A percentile compares a stretch with the other conserved stretches of the same genome.
Conservation (phyloP, 2,113 vertebrate species). For the Oreochromis tanganicae region DNA sequence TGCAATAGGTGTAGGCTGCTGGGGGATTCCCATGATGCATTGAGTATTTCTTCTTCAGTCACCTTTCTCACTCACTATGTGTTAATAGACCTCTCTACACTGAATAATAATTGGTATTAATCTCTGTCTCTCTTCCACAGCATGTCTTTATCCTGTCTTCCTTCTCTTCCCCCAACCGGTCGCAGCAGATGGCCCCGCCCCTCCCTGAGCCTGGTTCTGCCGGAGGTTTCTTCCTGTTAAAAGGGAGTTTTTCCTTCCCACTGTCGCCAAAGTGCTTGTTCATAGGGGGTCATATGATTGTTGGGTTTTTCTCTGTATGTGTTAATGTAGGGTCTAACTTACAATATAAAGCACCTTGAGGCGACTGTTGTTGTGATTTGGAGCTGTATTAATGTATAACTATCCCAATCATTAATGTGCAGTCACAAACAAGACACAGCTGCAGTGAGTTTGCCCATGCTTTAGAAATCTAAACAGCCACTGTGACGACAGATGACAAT, state of each 20-base stretch:
- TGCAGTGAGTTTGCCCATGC: neutral
- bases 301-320: neutral
- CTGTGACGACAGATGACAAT: neutral
- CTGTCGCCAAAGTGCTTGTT: neutral
- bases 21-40: rapidly evolving
- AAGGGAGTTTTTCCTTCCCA: neutral
- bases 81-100: rapidly evolving
- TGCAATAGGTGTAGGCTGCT: rapidly evolving
- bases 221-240: rapidly evolving
- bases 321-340: rapidly evolving
- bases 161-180: rapidly evolving
- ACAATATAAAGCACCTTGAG: neutral
- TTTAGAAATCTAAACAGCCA: neutral
- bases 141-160: neutral
- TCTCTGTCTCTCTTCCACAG: rapidly evolving
- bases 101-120: rapidly evolving
- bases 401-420: rapidly evolving
- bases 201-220: neutral
- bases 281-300: rapidly evolving
- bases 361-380: neutral
- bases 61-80: neutral
- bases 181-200: neutral
- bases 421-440: neutral
- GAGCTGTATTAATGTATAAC: neutral
- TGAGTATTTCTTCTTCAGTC: rapidly evolving